phyloP scores from a whole-genome alignment of 2,888 invertebrate genomes.

The Patella caerulea region DNA sequence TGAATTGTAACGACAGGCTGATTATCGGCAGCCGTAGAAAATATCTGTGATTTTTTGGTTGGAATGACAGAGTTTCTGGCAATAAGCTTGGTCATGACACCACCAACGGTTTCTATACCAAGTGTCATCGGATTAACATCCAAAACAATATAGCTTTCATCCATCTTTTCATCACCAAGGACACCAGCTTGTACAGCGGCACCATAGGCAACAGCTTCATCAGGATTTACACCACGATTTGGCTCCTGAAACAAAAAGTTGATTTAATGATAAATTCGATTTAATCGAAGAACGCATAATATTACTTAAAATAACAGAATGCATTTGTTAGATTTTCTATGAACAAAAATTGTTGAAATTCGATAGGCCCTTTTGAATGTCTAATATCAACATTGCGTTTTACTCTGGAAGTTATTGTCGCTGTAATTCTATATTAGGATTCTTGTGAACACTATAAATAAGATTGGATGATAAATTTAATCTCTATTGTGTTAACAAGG shows the following conservation, averaged over 20 bases:
- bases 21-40: constrained; percentile 98
- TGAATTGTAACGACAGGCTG: constrained; percentile 97
- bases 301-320: neutral
- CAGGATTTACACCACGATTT: constrained; percentile 97
- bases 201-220: constrained; percentile 98
- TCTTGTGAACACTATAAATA: too few relatives aligned
- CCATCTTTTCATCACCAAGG: constrained; percentile 94
- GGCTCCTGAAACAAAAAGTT: constrained; percentile 81
- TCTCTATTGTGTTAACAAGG: too few relatives aligned
- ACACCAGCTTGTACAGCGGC: constrained; percentile 99
- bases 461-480: too few relatives aligned
- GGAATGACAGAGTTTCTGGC: constrained; percentile 98
- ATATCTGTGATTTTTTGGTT: constrained; percentile 98
- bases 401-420: too few relatives aligned
- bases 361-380: too few relatives aligned
- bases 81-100: constrained; percentile 99
- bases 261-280: neutral
- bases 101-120: constrained; percentile 99
- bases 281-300: neutral
- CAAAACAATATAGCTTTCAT: constrained; percentile 78
- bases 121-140: constrained; percentile 98
- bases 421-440: too few relatives aligned
- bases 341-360: too few relatives aligned
- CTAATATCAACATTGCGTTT: too few relatives aligned
- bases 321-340: too few relatives aligned